phyloP scores from a whole-genome alignment of 2,888 invertebrate species.

The Dryobota labecula region DNA sequence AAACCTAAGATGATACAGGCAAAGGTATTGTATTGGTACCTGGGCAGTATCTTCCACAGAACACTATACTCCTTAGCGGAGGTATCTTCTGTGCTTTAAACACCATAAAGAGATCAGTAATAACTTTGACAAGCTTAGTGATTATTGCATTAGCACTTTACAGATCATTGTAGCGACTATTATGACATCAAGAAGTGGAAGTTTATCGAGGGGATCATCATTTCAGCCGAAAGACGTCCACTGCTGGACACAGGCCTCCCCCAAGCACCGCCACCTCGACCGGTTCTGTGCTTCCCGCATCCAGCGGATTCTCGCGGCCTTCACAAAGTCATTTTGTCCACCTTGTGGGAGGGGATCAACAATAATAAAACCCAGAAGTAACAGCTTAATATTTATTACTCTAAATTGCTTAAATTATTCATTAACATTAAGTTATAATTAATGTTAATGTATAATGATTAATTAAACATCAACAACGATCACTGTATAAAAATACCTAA shows the following conservation, averaged over 20 bases:
- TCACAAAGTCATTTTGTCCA: neutral
- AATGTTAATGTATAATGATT: too few species aligned
- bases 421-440: constrained; percentile 39
- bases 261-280: neutral
- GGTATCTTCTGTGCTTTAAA: neutral
- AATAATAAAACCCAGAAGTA: constrained; percentile 20
- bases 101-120: too few species aligned
- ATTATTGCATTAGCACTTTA: neutral
- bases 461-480: constrained; percentile 49
- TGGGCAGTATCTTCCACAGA: neutral
- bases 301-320: neutral
- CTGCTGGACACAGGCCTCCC: too few species aligned
- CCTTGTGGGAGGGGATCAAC: neutral
- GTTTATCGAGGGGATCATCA: too few species aligned
- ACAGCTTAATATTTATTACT: constrained; percentile 47
- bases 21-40: neutral
- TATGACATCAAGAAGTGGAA: too few species aligned
- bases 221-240: too few species aligned
- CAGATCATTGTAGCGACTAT: neutral
- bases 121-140: neutral
- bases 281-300: neutral
- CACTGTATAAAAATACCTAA: constrained; percentile 55
- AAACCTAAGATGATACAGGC: neutral
- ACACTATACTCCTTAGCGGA: too few species aligned
- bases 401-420: constrained; percentile 45